Conservation (phyloP, 2,113 vertebrate genomes). For the Athene noctua region DNA sequence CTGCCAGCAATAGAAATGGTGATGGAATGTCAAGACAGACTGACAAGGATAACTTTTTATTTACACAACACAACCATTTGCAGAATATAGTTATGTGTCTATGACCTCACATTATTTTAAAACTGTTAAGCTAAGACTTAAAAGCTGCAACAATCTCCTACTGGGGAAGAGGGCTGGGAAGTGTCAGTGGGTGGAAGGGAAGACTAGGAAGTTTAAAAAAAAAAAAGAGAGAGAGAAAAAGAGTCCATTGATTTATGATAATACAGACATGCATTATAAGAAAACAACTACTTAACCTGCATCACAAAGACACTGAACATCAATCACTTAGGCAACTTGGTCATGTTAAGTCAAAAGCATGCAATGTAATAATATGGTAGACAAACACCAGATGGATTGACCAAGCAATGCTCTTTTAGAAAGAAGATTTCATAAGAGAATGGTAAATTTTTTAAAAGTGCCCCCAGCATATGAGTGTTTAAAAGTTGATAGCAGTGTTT, state of each 20-base stretch:
- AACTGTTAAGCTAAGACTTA: not conserved
- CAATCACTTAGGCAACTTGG: not conserved
- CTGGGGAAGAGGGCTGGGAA: not conserved
- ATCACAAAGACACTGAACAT: slow-evolving; percentile 4
- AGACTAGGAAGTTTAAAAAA: not conserved
- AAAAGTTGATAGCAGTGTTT: not conserved
- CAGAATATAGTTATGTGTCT: not conserved
- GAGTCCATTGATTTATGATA: slow-evolving; percentile 1
- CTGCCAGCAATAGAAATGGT: not conserved
- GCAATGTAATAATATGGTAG: not conserved
- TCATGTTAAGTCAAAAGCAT: not conserved
- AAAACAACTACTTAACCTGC: not conserved
- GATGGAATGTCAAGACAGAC: not conserved
- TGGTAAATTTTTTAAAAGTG: not conserved
- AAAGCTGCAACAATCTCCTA: not conserved
- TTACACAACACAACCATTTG: not conserved
- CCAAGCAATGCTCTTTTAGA: not conserved
- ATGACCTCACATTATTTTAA: not conserved
- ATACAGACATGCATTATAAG: not conserved
- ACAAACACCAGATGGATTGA: not conserved
- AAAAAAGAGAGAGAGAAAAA: not conserved
- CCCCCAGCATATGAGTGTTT: not conserved
- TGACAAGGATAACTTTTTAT: not conserved
- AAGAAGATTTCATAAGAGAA: not conserved
- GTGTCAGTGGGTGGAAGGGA: not conserved